Evolutionary conservation across 2,113 vertebrate species (phyloP), one percentile per base, ranked within the genome.

Genomic region (Psammodynastes pulverulentus): DNA sequence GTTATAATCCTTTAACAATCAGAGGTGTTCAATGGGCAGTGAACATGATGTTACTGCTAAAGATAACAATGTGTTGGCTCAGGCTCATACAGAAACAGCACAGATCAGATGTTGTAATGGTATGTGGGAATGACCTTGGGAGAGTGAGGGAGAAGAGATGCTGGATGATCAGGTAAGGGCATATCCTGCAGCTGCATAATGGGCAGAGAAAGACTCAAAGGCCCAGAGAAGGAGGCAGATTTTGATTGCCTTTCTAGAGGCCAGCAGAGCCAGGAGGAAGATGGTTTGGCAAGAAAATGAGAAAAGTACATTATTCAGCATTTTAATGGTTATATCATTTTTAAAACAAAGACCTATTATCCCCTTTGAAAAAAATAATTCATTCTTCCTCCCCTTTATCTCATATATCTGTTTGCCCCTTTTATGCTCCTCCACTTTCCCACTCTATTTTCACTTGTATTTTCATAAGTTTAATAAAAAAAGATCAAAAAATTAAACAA

Each of bases 251-350:
- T 62, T 29, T 62, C 56, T 62, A 29, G 56, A 29, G 26, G 56
- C 56, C 24, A 62, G 9, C 26, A 29, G 56, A 29, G 56, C 29
- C 9, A 62, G 56, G 26, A 62, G 26, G 26, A 62, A 62, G 56
- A 62, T 29, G 24, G 56, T 26, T 58, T 58, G 56, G 56, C 26
- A 62, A 62, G 56, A 62, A 29, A 62, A 29, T 90, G 17, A 34
- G 24, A 94, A 84, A 93, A 91, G 46, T 91, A 91, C 46, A 56
- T 13, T 91, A 88, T 91, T 92, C 92, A 93, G 12, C 21, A 13
- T 26, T 49, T 84, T 24, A 21, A 79, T 39, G 29, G 21, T 34
- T 90, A n/a, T 15, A 79, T 9, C 62, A 88, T 89, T n/a, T 62
- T 62, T 29, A 29, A 62, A 62, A 62, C 23, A 29, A 62, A 62